A percentile compares a stretch with the other conserved stretches of the same genome.
phyloP scores from a whole-genome alignment of 2,888 invertebrate species.

The Xanthia togata region DNA sequence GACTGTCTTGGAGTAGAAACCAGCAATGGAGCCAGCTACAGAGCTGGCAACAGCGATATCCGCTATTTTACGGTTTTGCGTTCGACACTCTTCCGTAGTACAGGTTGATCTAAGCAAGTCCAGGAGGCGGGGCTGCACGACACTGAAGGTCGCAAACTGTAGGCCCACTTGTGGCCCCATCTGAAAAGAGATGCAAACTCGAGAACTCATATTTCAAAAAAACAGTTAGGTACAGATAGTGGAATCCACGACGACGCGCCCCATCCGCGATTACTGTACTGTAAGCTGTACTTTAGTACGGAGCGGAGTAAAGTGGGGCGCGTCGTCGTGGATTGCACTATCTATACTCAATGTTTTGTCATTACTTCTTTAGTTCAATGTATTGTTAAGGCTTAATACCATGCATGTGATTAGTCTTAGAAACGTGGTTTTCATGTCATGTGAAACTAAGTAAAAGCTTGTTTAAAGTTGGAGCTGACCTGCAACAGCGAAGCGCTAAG shows the following conservation, averaged over 20 bases:
- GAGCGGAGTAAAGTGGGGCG: too few species aligned
- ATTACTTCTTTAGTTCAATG: too few species aligned
- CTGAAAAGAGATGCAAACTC: conserved; percentile 68
- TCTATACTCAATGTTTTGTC: background rate
- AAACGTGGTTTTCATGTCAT: background rate
- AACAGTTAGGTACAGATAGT: too few species aligned
- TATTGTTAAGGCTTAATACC: too few species aligned
- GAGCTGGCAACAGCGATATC: conserved; percentile 80
- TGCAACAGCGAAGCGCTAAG: conserved; percentile 80
- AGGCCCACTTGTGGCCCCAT: conserved; percentile 84
- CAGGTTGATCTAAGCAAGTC: conserved; percentile 58
- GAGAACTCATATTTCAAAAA: background rate
- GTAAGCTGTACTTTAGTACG: too few species aligned
- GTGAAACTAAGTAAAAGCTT: background rate
- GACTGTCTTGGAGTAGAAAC: conserved; percentile 93
- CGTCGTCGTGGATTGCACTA: too few species aligned
- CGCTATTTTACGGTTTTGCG: conserved; percentile 63
- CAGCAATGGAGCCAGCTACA: conserved; percentile 93
- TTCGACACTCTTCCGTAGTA: conserved; percentile 31
- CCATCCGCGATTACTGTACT: too few species aligned
- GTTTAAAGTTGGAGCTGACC: conserved; percentile 65
- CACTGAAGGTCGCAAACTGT: conserved; percentile 81
- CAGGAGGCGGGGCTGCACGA: conserved; percentile 76
- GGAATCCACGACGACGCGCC: too few species aligned
- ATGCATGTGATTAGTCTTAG: background rate